Conservation (phyloP, 1,140 invertebrate genomes). For the Apis dorsata region DNA sequence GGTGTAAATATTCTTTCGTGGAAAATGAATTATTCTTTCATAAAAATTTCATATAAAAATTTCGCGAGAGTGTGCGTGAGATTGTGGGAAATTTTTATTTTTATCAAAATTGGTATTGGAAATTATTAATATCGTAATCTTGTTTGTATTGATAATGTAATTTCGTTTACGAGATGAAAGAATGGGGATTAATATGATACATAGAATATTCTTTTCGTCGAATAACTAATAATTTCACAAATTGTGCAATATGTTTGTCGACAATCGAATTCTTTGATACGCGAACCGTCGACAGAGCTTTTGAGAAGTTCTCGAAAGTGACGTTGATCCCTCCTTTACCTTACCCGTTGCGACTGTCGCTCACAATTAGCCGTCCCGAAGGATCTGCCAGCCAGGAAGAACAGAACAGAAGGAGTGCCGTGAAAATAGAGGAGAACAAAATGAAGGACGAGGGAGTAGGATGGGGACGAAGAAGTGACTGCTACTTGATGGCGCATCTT, state of each 20-base stretch:
- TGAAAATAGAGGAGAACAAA: conserved; percentile 67
- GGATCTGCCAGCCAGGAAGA: conserved; percentile 64
- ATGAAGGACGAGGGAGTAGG: conserved; percentile 49
- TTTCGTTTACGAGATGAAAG: not conserved
- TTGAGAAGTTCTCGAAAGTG: conserved; percentile 69
- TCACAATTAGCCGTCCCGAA: conserved; percentile 75
- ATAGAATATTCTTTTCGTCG: no score
- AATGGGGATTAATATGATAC: not conserved
- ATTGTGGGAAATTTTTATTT: no score
- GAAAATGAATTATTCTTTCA: not conserved
- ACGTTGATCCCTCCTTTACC: conserved; percentile 70
- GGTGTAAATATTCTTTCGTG: not conserved
- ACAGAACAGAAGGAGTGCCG: conserved; percentile 61
- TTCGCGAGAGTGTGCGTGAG: not conserved
- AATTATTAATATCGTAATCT: not conserved
- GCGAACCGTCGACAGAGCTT: conserved; percentile 53
- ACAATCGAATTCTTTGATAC: conserved; percentile 55
- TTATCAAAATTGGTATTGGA: no score
- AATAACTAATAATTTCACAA: not conserved
- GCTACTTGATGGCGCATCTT: conserved; percentile 68
- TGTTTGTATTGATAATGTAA: no score
- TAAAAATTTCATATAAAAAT: not conserved
- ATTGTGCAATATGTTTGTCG: not conserved
- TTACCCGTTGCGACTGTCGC: conserved; percentile 72
- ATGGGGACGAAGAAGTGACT: conserved; percentile 58